Evolutionary conservation across 2,888 invertebrate species (phyloP), one percentile per base, ranked within the genome.

Genomic region (Rhorus exstirpatorius): DNA sequence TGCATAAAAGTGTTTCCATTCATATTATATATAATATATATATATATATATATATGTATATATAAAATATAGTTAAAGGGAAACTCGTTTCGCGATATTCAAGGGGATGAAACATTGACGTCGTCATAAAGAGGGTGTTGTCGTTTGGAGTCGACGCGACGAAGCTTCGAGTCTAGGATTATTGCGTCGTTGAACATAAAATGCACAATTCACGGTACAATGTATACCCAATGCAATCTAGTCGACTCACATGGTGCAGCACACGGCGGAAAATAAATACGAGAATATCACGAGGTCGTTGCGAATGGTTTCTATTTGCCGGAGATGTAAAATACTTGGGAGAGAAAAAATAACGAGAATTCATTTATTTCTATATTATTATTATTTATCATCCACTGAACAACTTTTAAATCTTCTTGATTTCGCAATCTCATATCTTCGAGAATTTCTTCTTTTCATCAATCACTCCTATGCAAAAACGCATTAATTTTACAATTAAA

Each of bases 91-190:
- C 61, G 44, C 35, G 67, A 14, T 35, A 44, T 81, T 72, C 26
- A 81, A 72, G 68, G 60, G 51, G 75, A 80, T 80, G 75, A 58
- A 14, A 68, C 75, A 60, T 60, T 61, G 60, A 74, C 21, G 68
- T 72, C 60, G 61, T 55, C 38, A 61, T 44, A 35, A 79, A 44
- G 38, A 21, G 77, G 49, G 17, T 49, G 65, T 44, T 61, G 35
- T 67, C 72, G 3, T 31, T 6, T 6, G 6, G 2, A n/a, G 31
- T 3, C 31, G 31, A 17, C 24, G 21, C 31, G 19, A 31, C 41
- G 44, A 14, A 53, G 14, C 14, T 31, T 8, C 46, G 14, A 31
- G 14, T 41, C 53, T 68, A 41, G 14, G 46, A 49, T 58, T 26
- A 65, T 49, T n/a, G n/a, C 49, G 49, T 49, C 19, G 46, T 46